These are phyloP conservation scores for Antheraea assamensis DNA, from an alignment of 2,888 invertebrate species.

Conservation along the genomic window DNA sequence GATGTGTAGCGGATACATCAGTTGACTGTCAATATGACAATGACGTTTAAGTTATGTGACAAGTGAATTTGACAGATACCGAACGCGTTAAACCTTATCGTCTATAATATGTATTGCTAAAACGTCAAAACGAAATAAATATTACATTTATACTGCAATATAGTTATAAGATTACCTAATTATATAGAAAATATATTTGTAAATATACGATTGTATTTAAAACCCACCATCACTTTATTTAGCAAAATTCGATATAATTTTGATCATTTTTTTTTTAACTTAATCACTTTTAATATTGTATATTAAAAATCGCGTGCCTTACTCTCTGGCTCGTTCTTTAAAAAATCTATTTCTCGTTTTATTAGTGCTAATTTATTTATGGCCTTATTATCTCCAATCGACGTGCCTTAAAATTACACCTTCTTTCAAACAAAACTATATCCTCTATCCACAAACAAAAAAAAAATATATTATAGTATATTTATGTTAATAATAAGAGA, in stretches of 20 bases:
- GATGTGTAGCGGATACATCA: too few relatives aligned
- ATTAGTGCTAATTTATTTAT: not conserved
- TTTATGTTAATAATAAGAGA: slow-evolving; percentile 17
- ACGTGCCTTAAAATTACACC: slow-evolving; percentile 15
- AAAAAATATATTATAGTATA: slow-evolving; percentile 18
- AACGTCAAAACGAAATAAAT: slow-evolving; percentile 5
- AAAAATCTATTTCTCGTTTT: not conserved
- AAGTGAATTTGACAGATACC: too few relatives aligned
- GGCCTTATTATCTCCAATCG: slow-evolving; percentile 2
- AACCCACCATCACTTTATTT: slow-evolving; percentile 56
- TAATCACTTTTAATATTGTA: not conserved
- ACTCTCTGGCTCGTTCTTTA: not conserved
- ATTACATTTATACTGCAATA: slow-evolving; percentile 20
- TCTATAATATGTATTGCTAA: slow-evolving; percentile 29
- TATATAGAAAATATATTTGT: slow-evolving; percentile 40
- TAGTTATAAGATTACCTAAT: slow-evolving; percentile 12
- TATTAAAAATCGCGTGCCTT: slow-evolving; percentile 5
- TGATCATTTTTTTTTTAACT: not conserved
- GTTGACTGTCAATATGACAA: too few relatives aligned
- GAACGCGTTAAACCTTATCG: too few relatives aligned
- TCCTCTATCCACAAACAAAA: slow-evolving; percentile 9
- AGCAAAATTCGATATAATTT: slow-evolving; percentile 26
- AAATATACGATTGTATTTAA: slow-evolving; percentile 53
- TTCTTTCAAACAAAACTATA: not conserved
- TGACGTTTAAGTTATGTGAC: too few relatives aligned